Evolutionary conservation across 2,113 vertebrate species (phyloP), one percentile per base, ranked within the genome.

Genomic region (Carassius carassius): DNA sequence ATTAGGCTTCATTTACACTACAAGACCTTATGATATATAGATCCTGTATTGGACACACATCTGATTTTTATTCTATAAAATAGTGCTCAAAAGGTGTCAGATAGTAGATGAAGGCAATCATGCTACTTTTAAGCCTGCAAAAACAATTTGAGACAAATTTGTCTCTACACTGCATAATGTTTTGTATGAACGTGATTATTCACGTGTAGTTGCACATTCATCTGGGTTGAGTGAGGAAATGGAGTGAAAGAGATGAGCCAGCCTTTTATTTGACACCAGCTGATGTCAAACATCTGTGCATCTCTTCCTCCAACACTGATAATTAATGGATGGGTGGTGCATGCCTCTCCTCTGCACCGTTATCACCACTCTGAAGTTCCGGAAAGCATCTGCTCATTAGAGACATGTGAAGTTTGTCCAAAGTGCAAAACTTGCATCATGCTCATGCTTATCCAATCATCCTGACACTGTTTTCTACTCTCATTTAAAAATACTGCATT

Each of bases 221-320:
- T 80, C 13, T 54, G 29, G 56, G 67, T 29, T 81, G 67, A 86
- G 67, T 54, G 63, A 58, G 69, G 58, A 70, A 80, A 77, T 74
- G 35, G 69, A 77, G 23, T 81, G 14, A 73, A 78, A 67, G 44
- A 25, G 69, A 88, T 70, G 74, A 86, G 60, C 25, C 72, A 81
- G 74, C 23, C 49, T 37, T 78, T 87, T 67, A 58, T 72, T 76
- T 41, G 78, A 85, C 77, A 80, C 72, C 58, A 72, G 83, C 86
- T 76, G 75, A 84, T 78, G 77, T 78, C 72, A 85, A 83, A 86
- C 81, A 86, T 85, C 81, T 84, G 67, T 77, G 51, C 65, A 29
- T 73, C 78, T 85, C 23, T 51, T 63, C 19, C 32, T 67, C 78
- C 16, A 78, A 78, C 65, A 76, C 54, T 29, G 67, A 29, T 74